Base-by-base conservation (phyloP, 92 coral and sea anemone genomes). In the Phenganax subtilis region DNA sequence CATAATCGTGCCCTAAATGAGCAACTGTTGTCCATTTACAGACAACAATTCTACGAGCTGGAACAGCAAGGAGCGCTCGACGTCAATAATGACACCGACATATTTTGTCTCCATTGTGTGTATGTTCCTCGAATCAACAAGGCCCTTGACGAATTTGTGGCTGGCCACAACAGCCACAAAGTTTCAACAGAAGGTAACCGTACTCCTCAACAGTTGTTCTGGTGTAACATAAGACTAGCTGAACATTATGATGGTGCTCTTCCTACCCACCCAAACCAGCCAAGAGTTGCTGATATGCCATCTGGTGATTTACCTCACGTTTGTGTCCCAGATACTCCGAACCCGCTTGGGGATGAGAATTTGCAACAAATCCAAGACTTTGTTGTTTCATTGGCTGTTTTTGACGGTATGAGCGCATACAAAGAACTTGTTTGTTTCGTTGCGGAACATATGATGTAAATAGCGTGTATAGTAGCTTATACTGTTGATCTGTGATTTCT, bases 1-100 rank as follows among this genome's bases (percentile, higher is more conserved):
- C 87, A 84, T 76, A 87, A 87, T 81, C 80, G 85, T 71, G 84
- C 87, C 12, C 80, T 84, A 10, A 87, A 87, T 65, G 90, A 87
- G 75, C 85, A 87, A 58, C 87, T 56, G 71, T 51, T 77, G 57
- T 81, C 83, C 28, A 80, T 62, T 17, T 73, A 73, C 37, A 82
- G 81, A 44, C 61, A 20, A 78, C 80, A 75, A 58, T 72, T 87
- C 60, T 87, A 83, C n/a, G 72, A 76, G 75, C 80, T 87, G 56
- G 90, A 87, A 76, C 57, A 75, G 15, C 76, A 78, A 57, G 84
- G 90, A 47, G 67, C 84, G 51, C 80, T 87, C 59, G 90, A 84
- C 65, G 83, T 86, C n/a, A 67, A 85, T 25, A 87, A 81, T 81
- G 84, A 87, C 29, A 84, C 85, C 55, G 87, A 87, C 71, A 72